phyloP scores from a whole-genome alignment of 2,888 invertebrate species.

The Teinopalpus imperialis region DNA sequence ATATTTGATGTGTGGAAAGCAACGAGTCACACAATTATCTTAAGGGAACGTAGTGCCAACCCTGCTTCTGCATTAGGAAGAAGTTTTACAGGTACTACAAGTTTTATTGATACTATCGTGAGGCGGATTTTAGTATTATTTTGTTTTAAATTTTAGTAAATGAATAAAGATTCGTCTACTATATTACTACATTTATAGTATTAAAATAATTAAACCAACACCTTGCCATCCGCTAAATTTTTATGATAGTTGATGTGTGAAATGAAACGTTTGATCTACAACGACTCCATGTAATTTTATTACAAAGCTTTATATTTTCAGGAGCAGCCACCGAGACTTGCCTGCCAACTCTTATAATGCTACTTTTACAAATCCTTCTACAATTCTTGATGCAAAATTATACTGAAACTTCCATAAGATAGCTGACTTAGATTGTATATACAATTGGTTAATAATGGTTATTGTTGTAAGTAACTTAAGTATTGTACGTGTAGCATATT shows the following conservation, averaged over 20 bases:
- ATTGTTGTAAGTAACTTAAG: slow-evolving; percentile 10
- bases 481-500: slow-evolving; percentile 24
- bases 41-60: slow-evolving; percentile 82
- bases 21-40: slow-evolving; percentile 81
- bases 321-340: slow-evolving; percentile 60
- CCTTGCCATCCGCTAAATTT: no score
- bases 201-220: no score
- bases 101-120: no score
- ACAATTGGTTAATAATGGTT: slow-evolving; percentile 17
- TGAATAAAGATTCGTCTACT: no score
- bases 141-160: no score
- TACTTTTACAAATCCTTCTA: slow-evolving; percentile 58
- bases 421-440: slow-evolving; percentile 43
- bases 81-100: slow-evolving; percentile 77
- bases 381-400: slow-evolving; percentile 61
- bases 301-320: slow-evolving; percentile 29
- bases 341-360: slow-evolving; percentile 61
- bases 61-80: slow-evolving; percentile 83
- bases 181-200: no score
- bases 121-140: no score
- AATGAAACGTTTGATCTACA: no score
- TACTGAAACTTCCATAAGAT: slow-evolving; percentile 65
- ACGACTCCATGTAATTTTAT: no score
- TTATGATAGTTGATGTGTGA: no score
- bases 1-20: slow-evolving; percentile 83